Percentiles rank a stretch among this genome's conserved stretches.
phyloP scores from a whole-genome alignment of 2,797 vertebrate genomes.

The Takifugu rubripes region DNA sequence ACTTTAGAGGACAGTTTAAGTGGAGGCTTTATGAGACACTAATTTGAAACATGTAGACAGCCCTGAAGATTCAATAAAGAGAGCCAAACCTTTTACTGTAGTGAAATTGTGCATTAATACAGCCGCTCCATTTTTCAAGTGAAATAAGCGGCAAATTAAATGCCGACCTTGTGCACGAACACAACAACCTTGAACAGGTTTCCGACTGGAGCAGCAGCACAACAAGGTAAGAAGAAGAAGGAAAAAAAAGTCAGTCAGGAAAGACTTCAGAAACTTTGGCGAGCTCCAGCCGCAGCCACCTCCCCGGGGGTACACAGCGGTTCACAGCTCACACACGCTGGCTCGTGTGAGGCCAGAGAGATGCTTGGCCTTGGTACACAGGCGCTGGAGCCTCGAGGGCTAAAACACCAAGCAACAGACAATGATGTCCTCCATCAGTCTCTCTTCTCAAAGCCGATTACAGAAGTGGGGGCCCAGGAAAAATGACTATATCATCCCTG shows the following conservation, averaged over 20 bases:
- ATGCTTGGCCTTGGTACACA: conserved; percentile 68
- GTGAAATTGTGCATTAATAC: conserved; percentile 33
- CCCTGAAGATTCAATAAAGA: conserved; percentile 34
- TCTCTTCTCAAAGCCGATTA: conserved; percentile 67
- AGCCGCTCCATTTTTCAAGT: conserved; percentile 18
- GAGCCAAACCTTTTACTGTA: conserved; percentile 33
- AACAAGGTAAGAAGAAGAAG: too few relatives aligned
- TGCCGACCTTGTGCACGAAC: conserved; percentile 30
- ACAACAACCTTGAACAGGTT: conserved; percentile 22
- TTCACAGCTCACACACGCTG: conserved; percentile 53
- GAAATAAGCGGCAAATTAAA: conserved; percentile 38
- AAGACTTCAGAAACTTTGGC: conserved; percentile 62
- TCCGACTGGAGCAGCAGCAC: background rate
- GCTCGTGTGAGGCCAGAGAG: conserved; percentile 53
- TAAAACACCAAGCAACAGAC: conserved; percentile 57
- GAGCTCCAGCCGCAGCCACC: conserved; percentile 41
- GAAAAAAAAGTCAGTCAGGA: conserved; percentile 46
- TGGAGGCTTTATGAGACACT: conserved; percentile 53
- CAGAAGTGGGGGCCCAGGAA: conserved; percentile 47
- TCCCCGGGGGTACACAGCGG: conserved; percentile 47
- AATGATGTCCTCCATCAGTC: conserved; percentile 58
- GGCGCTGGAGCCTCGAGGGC: conserved; percentile 57
- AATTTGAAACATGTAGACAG: conserved; percentile 48
- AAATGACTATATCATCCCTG: conserved; percentile 61
- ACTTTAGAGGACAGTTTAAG: conserved; percentile 59